These are phyloP conservation scores for Salvator merianae DNA, from an alignment of 2,113 vertebrate species.

Conservation along the genomic window DNA sequence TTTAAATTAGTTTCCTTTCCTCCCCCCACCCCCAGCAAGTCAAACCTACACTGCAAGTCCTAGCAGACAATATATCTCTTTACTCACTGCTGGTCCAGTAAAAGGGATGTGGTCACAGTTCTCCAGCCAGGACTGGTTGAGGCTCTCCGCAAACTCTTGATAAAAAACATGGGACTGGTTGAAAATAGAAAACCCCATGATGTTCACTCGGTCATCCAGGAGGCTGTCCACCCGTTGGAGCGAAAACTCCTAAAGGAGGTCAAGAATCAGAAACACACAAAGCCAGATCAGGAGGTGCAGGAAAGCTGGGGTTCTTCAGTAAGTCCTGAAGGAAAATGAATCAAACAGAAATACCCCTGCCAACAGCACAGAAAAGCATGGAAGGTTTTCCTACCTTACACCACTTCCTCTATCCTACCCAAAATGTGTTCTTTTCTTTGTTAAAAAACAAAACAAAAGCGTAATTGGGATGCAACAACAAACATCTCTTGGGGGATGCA, in stretches of 20 bases:
- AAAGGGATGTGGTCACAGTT: slow-evolving; percentile 97
- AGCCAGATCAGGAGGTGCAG: slow-evolving; percentile 41
- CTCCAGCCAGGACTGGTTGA: slow-evolving; percentile 98
- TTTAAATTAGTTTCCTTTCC: too few species aligned
- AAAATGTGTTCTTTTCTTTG: too few species aligned
- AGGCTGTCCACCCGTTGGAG: slow-evolving; percentile 89
- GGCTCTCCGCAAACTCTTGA: slow-evolving; percentile 93
- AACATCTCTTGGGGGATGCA: too few species aligned
- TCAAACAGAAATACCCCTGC: background rate
- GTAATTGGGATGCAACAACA: too few species aligned
- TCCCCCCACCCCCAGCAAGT: fast-evolving
- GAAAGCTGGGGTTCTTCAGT: background rate
- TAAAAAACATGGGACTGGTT: slow-evolving; percentile 94
- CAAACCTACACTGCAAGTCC: background rate
- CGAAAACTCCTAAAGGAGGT: slow-evolving; percentile 86
- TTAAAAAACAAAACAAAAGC: too few species aligned
- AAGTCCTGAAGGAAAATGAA: background rate
- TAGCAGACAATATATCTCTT: background rate
- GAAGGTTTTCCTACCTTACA: background rate
- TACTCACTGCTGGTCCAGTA: slow-evolving; percentile 90
- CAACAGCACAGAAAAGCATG: background rate
- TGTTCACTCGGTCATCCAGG: slow-evolving; percentile 88
- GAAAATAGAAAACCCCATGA: slow-evolving; percentile 96
- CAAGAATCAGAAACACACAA: slow-evolving; percentile 31
- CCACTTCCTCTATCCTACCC: too few species aligned